Evolutionary conservation across 2,797 vertebrate species (phyloP).

Genomic region (Catharus ustulatus): DNA sequence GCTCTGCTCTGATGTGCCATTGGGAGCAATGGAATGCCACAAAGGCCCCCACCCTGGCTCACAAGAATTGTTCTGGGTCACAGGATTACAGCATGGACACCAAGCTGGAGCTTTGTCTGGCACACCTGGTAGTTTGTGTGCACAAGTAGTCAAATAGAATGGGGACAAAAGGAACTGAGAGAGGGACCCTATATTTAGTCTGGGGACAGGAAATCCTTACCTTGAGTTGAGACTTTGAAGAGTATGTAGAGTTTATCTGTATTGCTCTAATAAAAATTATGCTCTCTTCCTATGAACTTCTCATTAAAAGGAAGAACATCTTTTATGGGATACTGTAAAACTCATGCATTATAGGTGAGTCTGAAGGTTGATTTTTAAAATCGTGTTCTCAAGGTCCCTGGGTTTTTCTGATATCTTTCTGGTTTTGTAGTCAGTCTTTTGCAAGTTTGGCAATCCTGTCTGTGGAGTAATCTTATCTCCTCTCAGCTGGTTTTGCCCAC

Average conservation of each 20-base stretch:
- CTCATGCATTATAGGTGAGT: neutral
- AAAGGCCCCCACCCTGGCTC: neutral
- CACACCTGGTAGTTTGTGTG: neutral
- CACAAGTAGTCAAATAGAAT: neutral
- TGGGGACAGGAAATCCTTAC: neutral
- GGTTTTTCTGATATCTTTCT: neutral
- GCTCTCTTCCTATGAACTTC: neutral
- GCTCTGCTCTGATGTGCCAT: neutral
- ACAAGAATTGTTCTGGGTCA: neutral
- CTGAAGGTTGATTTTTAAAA: neutral
- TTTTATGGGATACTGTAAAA: slow-evolving; percentile 10
- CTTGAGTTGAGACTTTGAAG: neutral
- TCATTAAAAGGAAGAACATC: neutral
- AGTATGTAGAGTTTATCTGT: neutral
- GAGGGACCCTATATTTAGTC: neutral
- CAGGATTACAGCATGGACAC: neutral
- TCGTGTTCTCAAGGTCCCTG: neutral
- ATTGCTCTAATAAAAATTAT: neutral
- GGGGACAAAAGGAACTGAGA: neutral
- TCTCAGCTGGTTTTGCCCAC: neutral
- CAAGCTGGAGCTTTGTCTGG: neutral
- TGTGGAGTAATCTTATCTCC: neutral
- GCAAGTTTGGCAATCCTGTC: neutral
- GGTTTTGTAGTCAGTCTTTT: neutral
- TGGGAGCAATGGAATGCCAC: neutral